Base-by-base conservation (phyloP, 2,888 invertebrate species). In the Aethes cnicana region DNA sequence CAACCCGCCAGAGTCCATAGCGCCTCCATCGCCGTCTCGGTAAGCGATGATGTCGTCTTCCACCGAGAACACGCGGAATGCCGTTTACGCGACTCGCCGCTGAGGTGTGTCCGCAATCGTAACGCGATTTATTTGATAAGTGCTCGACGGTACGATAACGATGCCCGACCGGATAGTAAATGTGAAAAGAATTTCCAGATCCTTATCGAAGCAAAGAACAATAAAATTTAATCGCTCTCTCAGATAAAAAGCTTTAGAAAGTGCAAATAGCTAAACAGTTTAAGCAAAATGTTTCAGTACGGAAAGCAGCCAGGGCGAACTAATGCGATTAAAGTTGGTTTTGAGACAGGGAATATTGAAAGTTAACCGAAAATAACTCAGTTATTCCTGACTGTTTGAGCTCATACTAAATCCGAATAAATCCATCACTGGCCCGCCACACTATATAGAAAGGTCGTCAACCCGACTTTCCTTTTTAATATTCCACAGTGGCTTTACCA, bases 21-120 rank as follows among this genome's bases (percentile, higher is more conserved):
- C 67, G 79, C 85, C 64, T 86, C 88, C 42, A 83, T 88, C 59
- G 81, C 88, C 58, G 89, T 86, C 68, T 88, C 89, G 88, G 89
- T 89, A 76, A 86, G 84, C 44, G 12, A 16, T 35, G 53, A 54
- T 57, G 59, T 58, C 56, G 63, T 63, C 59, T 55, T 33, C 46
- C 47, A 47, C 57, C 55, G 69, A 73, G n/a, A n/a, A n/a, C n/a
- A 62, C 70, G 73, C 62, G 77, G 80, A 82, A 84, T 83, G 78
- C 65, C 62, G 62, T 55, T 57, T 55, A 64, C 37, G 43, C 43
- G 67, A 68, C 68, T 64, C 58, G 58, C 63, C 68, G 64, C 58
- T 62, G 47, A 71, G 75, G 69, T 66, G 72, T 68, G 72, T 61
- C 68, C 57, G 58, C 49, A 61, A 56, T 61, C 59, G 58, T 61